Base-by-base conservation (phyloP, 2,797 vertebrate genomes). In the Otolemur crassicaudatus region DNA sequence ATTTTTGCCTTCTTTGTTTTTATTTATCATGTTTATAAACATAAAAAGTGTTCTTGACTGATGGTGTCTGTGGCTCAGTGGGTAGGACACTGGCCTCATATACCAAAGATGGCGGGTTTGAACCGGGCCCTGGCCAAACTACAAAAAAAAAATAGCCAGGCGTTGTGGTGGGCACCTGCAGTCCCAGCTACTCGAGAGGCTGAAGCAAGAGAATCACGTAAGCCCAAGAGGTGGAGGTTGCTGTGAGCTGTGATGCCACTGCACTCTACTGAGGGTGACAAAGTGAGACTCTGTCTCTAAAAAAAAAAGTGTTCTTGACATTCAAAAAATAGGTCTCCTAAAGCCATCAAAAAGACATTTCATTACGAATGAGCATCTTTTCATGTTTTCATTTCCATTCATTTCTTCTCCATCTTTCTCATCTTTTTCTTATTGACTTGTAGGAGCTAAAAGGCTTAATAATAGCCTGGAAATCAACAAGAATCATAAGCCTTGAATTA, bases 401-500 rank as follows among this genome's bases (percentile, higher is more conserved):
- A 82, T 82, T 94, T 88, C 73, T 82, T 94, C 80, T 95, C 31
- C 23, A 81, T 90, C 95, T 93, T 88, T 83, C 56, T 94, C 79
- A 82, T 92, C 43, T 87, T 90, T 96, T 95, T 72, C 67, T 95
- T 75, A 90, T 0, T 93, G 58, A 95, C 43, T 53, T 94, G 9
- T 65, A 90, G 92, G 49, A 93, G 31, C 58, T 94, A 94, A 90
- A 93, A 94, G 73, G 70, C n/a, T 37, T 37, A 93, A 92, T 29
- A 93, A 92, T 29, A 94, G 29, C 91, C 81, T 90, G 17, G 85
- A 95, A 93, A 94, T 93, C 67, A 96, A 90, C 75, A 89, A 91
- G 87, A 95, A 93, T 81, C 67, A 92, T 22, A 94, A 94, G 82
- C 85, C 88, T 94, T 96, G 94, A 94, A 92, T 97, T 96, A 97